phyloP scores from a whole-genome alignment of 35 echinoderm and acorn worm species.

The Lytechinus pictus region DNA sequence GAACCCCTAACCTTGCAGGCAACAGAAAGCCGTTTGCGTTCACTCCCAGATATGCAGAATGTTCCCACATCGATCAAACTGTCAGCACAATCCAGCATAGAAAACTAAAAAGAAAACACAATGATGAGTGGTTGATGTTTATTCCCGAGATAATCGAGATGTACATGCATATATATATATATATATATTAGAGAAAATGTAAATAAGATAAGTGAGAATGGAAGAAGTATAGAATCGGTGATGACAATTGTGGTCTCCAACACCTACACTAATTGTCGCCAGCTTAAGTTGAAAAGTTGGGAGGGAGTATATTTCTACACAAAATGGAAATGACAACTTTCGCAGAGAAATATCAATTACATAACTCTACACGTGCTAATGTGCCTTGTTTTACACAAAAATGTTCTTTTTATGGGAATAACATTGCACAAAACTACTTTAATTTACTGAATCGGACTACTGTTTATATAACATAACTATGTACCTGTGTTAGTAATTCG shows the following conservation, averaged over 20 bases:
- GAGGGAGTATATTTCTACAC: background rate
- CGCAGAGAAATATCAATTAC: no score
- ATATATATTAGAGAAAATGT: background rate
- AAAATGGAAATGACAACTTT: background rate
- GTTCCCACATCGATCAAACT: conserved; percentile 53
- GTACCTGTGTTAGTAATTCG: conserved; percentile 37
- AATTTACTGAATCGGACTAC: no score
- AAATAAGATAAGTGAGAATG: background rate
- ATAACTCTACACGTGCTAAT: no score
- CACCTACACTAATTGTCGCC: no score
- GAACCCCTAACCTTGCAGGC: conserved; percentile 60
- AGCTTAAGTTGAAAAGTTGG: no score
- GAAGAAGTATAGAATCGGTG: background rate
- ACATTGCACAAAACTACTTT: no score
- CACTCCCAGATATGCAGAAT: conserved; percentile 55
- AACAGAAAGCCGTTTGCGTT: conserved; percentile 63
- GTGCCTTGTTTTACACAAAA: no score
- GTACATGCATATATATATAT: no score
- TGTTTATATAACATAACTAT: no score
- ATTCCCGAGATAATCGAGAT: no score
- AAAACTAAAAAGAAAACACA: conserved; percentile 42
- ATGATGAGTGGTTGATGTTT: no score
- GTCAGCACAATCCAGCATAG: conserved; percentile 64
- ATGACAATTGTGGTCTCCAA: background rate
- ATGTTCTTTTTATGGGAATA: no score